Evolutionary conservation across 1,140 invertebrate genomes (phyloP).

Genomic region (Drosophila tani): DNA sequence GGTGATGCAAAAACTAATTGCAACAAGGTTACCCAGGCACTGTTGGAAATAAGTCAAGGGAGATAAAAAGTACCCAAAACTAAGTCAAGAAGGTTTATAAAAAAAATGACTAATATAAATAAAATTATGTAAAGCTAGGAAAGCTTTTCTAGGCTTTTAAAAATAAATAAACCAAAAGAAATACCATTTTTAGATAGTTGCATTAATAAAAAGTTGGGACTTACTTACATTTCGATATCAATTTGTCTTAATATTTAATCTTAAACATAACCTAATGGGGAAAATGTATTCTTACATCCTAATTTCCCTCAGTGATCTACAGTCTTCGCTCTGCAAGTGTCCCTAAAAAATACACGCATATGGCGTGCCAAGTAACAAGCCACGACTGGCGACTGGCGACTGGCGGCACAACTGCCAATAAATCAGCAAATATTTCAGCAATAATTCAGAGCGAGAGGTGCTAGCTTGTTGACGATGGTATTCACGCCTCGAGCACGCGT

Average conservation of each 20-base stretch:
- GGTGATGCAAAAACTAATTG: constrained; percentile 82
- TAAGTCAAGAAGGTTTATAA: too few species aligned
- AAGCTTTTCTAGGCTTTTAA: background rate
- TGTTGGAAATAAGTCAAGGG: background rate
- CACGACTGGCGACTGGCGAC: constrained; percentile 1
- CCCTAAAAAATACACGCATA: constrained; percentile 53
- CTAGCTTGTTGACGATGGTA: constrained; percentile 79
- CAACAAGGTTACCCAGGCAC: constrained; percentile 66
- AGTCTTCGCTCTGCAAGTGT: constrained; percentile 5
- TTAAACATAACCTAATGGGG: too few species aligned
- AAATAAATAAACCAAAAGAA: too few species aligned
- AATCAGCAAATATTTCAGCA: constrained; percentile 82
- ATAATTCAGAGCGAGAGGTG: constrained; percentile 79
- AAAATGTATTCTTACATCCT: too few species aligned
- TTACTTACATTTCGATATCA: too few species aligned
- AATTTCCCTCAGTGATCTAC: constrained; percentile 24
- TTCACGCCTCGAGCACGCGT: constrained; percentile 78
- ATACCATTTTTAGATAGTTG: too few species aligned
- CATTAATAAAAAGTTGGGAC: too few species aligned
- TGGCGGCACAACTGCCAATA: constrained; percentile 52
- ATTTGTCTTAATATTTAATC: too few species aligned
- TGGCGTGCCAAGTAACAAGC: constrained; percentile 63
- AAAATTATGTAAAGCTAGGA: background rate
- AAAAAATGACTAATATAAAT: too few species aligned
- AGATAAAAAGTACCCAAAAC: background rate